A percentile compares a stretch with the other conserved stretches of the same genome.
Conservation (phyloP, 2,888 invertebrate genomes). For the Drosophila phalerata region DNA sequence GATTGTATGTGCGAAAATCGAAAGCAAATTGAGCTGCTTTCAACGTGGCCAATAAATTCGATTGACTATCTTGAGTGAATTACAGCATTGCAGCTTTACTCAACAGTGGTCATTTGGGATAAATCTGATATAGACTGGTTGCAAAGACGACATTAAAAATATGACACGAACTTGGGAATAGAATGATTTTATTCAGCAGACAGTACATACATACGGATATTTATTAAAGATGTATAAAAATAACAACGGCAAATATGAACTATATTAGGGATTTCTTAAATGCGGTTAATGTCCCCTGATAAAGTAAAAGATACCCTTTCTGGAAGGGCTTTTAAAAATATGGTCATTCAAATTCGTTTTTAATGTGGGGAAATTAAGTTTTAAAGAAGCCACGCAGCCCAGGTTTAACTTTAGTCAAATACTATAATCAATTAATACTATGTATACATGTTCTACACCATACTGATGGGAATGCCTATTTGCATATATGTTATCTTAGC, state of each 20-base stretch:
- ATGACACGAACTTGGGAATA: too few species aligned
- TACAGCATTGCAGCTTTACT: slow-evolving; percentile 5
- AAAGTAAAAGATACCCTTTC: too few species aligned
- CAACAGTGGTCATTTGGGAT: background rate
- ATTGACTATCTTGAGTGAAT: slow-evolving; percentile 25
- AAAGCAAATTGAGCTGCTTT: slow-evolving; percentile 23
- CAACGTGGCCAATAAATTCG: slow-evolving; percentile 19
- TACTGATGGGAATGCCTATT: background rate
- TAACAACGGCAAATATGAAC: too few species aligned
- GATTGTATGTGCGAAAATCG: background rate
- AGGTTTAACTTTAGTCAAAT: background rate
- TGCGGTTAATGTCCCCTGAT: too few species aligned
- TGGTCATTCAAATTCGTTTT: background rate
- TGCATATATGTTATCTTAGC: background rate
- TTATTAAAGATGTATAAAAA: too few species aligned
- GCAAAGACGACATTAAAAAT: background rate
- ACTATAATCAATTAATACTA: background rate
- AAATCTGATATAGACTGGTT: background rate
- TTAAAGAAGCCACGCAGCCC: background rate
- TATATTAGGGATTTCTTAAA: too few species aligned
- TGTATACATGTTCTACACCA: background rate
- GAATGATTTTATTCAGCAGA: too few species aligned
- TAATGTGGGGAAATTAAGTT: background rate
- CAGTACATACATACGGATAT: too few species aligned
- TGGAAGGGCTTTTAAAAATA: too few species aligned